phyloP scores from a whole-genome alignment of 2,888 invertebrate species.

The Tetragonisca angustula region DNA sequence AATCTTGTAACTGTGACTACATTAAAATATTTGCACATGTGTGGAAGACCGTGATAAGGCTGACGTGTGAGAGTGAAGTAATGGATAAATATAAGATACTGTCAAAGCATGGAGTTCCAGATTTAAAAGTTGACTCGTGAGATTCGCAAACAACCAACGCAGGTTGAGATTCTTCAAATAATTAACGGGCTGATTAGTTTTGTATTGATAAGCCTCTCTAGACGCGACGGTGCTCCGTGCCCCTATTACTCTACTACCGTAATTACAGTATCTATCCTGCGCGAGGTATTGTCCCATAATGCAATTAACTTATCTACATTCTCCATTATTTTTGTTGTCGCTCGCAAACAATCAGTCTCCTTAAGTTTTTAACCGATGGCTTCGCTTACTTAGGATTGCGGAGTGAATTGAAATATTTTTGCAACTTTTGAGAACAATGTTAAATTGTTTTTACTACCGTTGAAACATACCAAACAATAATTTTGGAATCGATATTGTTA shows the following conservation, averaged over 20 bases:
- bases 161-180: constrained; percentile 3
- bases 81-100: not conserved
- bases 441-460: not conserved
- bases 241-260: not conserved
- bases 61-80: not conserved
- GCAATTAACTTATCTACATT: not conserved
- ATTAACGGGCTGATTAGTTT: not conserved
- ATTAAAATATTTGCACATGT: constrained; percentile 33
- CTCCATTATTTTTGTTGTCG: not conserved
- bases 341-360: not conserved
- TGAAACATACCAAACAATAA: not conserved
- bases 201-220: not conserved
- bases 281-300: not conserved
- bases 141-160: not conserved
- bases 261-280: not conserved
- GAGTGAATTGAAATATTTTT: not conserved
- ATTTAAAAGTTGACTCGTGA: not conserved
- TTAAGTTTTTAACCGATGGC: not conserved
- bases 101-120: not conserved
- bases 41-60: constrained; percentile 21
- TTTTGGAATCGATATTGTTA: not conserved
- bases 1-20: not conserved
- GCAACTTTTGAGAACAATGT: not conserved
- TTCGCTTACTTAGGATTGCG: not conserved
- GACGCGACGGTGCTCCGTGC: not conserved